A percentile compares a stretch with the other conserved stretches of the same genome.
Conservation (phyloP, 2,797 vertebrate species). For the Margarornis squamiger region DNA sequence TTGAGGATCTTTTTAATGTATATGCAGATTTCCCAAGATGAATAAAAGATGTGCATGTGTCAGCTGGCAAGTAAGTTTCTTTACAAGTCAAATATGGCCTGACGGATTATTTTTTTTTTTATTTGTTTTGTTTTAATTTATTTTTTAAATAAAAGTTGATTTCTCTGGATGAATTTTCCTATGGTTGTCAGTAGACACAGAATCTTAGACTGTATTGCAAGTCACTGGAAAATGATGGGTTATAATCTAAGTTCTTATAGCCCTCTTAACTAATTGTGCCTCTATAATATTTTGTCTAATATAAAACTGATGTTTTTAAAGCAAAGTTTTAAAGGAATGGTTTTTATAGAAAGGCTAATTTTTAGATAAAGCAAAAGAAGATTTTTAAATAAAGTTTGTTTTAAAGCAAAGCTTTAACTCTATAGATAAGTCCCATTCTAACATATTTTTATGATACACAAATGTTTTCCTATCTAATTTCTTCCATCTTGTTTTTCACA, state of each 20-base stretch:
- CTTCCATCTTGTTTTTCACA: constrained; percentile 54
- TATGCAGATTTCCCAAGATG: background rate
- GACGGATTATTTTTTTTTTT: background rate
- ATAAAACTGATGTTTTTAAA: constrained; percentile 56
- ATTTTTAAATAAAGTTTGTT: constrained; percentile 62
- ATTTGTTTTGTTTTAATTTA: background rate
- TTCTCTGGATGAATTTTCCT: constrained; percentile 24
- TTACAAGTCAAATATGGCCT: constrained; percentile 1
- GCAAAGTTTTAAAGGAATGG: constrained; percentile 61
- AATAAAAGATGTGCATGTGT: background rate
- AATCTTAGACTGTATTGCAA: constrained; percentile 36
- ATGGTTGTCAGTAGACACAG: constrained; percentile 13
- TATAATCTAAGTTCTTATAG: constrained; percentile 11
- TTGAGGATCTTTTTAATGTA: background rate
- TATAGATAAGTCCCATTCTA: constrained; percentile 21
- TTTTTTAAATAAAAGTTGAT: constrained; percentile 21
- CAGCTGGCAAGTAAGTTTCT: constrained; percentile 6
- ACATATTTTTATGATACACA: constrained; percentile 63
- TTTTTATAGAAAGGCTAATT: constrained; percentile 68
- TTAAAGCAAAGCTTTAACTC: constrained; percentile 66
- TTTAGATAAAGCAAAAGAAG: constrained; percentile 67
- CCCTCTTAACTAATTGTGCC: constrained; percentile 51
- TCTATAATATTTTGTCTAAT: constrained; percentile 62
- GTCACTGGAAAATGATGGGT: constrained; percentile 50
- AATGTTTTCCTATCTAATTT: constrained; percentile 59